These are phyloP conservation scores for Leptodactylus fallax DNA, from an alignment of 2,797 vertebrate species.

Conservation along the genomic window DNA sequence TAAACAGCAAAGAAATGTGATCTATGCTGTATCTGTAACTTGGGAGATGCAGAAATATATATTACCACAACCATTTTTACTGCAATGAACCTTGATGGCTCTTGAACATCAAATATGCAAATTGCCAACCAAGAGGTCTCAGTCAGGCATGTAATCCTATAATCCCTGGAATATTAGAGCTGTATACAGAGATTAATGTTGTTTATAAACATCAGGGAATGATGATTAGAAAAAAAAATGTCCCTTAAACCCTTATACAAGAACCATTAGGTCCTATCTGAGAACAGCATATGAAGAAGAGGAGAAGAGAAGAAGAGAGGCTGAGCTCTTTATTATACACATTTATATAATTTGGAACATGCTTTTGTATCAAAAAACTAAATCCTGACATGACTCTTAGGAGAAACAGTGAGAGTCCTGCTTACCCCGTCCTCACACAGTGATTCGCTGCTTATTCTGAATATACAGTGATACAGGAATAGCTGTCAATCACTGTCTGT, in stretches of 20 bases:
- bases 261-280: neutral
- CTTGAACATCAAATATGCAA: neutral
- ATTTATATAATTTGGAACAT: too few species aligned
- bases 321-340: too few species aligned
- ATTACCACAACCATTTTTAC: neutral
- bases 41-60: too few species aligned
- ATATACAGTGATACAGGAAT: too few species aligned
- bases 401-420: too few species aligned
- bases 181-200: neutral
- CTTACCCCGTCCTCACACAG: too few species aligned
- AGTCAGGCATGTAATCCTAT: slow-evolving; percentile 3
- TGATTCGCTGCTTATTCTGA: too few species aligned
- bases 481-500: too few species aligned
- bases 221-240: neutral
- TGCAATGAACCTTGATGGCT: neutral
- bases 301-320: too few species aligned
- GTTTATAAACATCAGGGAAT: neutral
- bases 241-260: neutral
- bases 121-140: neutral
- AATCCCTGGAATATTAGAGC: neutral
- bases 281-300: neutral
- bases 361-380: too few species aligned
- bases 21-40: too few species aligned
- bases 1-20: neutral
- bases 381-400: too few species aligned